These are phyloP conservation scores for Merodon equestris DNA, from an alignment of 2,888 invertebrate species.

Conservation along the genomic window DNA sequence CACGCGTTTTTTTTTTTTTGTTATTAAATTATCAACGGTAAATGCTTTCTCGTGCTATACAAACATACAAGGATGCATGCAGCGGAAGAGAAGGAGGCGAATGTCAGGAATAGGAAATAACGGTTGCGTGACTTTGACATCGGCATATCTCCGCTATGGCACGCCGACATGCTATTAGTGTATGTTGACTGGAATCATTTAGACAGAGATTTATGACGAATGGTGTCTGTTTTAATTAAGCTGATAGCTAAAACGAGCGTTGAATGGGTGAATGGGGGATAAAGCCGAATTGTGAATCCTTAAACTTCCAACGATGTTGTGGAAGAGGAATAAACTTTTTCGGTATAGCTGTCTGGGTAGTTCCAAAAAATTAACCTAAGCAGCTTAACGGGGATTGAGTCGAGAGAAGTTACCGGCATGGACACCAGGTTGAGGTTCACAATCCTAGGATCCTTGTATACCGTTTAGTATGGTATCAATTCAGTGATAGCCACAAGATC, in stretches of 20 bases:
- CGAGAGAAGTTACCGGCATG: constrained; percentile 5
- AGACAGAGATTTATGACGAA: constrained; percentile 59
- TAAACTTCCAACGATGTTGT: no score
- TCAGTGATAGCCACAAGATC: constrained; percentile 34
- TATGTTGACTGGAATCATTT: constrained; percentile 63
- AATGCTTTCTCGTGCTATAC: no score
- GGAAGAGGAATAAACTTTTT: no score
- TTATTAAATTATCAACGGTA: no score
- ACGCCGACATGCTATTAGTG: constrained; percentile 66
- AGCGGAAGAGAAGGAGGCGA: no score
- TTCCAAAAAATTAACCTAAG: constrained; percentile 47
- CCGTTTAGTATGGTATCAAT: constrained; percentile 21
- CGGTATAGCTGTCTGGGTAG: constrained; percentile 19
- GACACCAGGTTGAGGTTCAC: not conserved
- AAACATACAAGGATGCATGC: no score
- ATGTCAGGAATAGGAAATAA: no score
- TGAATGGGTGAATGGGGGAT: no score
- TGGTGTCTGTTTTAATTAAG: constrained; percentile 62
- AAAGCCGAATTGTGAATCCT: no score
- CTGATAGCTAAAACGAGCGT: constrained; percentile 30
- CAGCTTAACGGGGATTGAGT: constrained; percentile 31
- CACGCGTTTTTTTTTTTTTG: no score
- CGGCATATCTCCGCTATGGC: constrained; percentile 38
- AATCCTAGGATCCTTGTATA: constrained; percentile 4
- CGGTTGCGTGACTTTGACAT: no score